Conservation (phyloP, 2,888 invertebrate genomes). For the Allygus modestus region DNA sequence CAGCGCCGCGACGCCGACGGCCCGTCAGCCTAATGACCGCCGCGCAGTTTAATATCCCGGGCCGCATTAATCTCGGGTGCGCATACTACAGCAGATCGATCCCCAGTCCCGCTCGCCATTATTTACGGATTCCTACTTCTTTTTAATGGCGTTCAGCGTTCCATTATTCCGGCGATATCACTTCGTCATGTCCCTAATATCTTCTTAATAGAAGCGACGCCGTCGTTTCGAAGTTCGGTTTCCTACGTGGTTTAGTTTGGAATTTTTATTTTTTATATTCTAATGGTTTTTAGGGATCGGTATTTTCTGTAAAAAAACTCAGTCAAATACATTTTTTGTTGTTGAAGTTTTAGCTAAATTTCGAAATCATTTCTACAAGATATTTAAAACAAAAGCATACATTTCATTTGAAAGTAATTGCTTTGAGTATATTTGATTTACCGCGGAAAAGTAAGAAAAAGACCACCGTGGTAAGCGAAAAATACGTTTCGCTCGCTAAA, state of each 20-base stretch:
- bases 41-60: conserved; percentile 35
- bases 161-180: conserved; percentile 32
- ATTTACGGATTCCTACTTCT: conserved; percentile 54
- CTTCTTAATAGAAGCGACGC: conserved; percentile 28
- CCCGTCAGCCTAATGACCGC: not conserved
- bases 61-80: conserved; percentile 32
- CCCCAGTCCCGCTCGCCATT: conserved; percentile 19
- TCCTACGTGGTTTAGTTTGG: not conserved
- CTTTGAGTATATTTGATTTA: too few species aligned
- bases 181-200: conserved; percentile 24
- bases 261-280: too few species aligned
- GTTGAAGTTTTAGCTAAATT: too few species aligned
- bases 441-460: too few species aligned
- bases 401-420: too few species aligned
- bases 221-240: not conserved
- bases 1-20: not conserved
- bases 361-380: too few species aligned
- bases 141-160: conserved; percentile 36
- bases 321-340: too few species aligned
- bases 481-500: too few species aligned
- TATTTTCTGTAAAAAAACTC: too few species aligned
- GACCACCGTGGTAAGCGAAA: too few species aligned
- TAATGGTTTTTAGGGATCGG: too few species aligned
- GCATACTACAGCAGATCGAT: conserved; percentile 53
- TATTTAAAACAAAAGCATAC: too few species aligned